Conservation (phyloP, 2,888 invertebrate species). For the Aspidapion aeneum region DNA sequence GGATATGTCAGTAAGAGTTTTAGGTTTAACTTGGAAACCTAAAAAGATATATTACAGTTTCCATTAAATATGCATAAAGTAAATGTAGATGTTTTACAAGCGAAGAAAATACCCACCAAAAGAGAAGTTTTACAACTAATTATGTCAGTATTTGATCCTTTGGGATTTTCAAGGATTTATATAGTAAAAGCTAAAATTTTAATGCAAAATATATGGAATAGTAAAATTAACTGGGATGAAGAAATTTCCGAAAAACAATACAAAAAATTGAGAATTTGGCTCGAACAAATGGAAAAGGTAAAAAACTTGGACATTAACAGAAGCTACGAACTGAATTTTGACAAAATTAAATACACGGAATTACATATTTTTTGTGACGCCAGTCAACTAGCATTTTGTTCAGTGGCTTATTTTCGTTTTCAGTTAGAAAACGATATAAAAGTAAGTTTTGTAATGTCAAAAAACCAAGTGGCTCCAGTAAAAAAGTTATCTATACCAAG, state of each 20-base stretch:
- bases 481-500: neutral
- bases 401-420: neutral
- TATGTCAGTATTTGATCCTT: conserved; percentile 3
- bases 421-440: neutral
- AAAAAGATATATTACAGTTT: neutral
- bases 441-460: neutral
- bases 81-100: neutral
- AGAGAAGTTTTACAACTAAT: neutral
- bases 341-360: neutral
- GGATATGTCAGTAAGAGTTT: neutral
- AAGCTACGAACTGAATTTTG: neutral
- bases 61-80: conserved; percentile 1
- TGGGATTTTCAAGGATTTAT: neutral
- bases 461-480: neutral
- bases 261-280: neutral
- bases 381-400: conserved; percentile 3
- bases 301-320: neutral
- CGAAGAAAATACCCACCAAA: neutral
- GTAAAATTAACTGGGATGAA: conserved; percentile 3
- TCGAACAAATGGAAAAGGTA: neutral
- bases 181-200: neutral
- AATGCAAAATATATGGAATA: neutral
- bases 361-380: neutral
- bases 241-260: neutral
- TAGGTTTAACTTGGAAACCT: neutral